Conservation (phyloP, 2,888 invertebrate species). For the Lymantria dispar region DNA sequence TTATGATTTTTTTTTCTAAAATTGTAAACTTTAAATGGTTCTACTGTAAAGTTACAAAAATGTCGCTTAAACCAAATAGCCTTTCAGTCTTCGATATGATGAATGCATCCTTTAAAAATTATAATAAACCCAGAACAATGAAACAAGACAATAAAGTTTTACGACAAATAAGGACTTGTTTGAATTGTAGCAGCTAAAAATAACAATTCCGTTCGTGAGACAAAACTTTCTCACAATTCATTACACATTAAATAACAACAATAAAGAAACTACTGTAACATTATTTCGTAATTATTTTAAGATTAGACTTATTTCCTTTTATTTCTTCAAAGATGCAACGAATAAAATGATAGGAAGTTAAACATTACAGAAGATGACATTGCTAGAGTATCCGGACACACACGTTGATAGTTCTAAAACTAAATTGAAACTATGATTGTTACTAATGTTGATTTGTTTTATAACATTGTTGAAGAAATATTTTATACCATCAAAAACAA, state of each 20-base stretch:
- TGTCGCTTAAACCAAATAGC: too few species aligned
- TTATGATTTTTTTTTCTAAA: too few species aligned
- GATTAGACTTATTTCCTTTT: constrained; percentile 52
- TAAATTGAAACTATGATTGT: constrained; percentile 25
- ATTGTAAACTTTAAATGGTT: too few species aligned
- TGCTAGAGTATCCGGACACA: constrained; percentile 60
- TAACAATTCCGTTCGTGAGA: constrained; percentile 10
- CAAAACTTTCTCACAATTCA: constrained; percentile 58
- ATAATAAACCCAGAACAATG: too few species aligned
- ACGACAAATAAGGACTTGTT: neutral
- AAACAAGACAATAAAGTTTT: too few species aligned
- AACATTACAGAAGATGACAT: constrained; percentile 46
- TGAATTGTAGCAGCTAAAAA: constrained; percentile 5
- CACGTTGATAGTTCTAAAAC: constrained; percentile 42
- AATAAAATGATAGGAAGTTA: constrained; percentile 51
- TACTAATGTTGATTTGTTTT: neutral
- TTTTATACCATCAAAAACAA: too few species aligned
- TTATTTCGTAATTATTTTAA: constrained; percentile 56
- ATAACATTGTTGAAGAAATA: neutral
- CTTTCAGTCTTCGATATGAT: too few species aligned
- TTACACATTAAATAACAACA: constrained; percentile 48
- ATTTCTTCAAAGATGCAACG: constrained; percentile 21
- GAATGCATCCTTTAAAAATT: too few species aligned
- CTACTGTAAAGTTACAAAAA: too few species aligned
- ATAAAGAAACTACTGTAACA: constrained; percentile 34